These are phyloP conservation scores for Bujurquina vittata DNA, from an alignment of 2,113 vertebrate genomes.

Conservation along the genomic window DNA sequence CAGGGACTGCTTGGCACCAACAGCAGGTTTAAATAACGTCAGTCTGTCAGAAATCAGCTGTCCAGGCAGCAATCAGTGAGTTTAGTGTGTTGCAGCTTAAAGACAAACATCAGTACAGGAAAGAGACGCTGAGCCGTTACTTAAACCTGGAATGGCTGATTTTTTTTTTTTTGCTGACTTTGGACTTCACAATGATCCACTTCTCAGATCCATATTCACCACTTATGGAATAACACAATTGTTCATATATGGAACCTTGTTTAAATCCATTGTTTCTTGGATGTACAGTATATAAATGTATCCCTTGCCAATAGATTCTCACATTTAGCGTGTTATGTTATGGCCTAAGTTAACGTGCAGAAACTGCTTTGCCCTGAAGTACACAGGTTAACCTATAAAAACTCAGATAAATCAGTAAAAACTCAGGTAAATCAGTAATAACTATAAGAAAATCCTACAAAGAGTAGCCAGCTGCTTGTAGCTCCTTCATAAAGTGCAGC, in stretches of 20 bases:
- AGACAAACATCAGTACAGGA: too few relatives aligned
- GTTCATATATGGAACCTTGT: background rate
- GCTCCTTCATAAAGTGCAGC: background rate
- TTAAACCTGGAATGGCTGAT: too few relatives aligned
- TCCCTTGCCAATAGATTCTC: background rate
- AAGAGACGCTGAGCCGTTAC: background rate
- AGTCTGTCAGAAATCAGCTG: background rate
- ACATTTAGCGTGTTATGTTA: background rate
- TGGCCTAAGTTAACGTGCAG: background rate
- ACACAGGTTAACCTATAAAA: background rate
- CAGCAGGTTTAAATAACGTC: background rate
- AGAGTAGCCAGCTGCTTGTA: background rate
- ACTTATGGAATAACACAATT: background rate
- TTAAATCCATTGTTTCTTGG: background rate
- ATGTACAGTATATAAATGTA: background rate
- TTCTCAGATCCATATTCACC: background rate
- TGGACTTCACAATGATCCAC: too few relatives aligned
- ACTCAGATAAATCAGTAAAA: too few relatives aligned
- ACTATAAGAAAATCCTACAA: accelerated
- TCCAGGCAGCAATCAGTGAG: background rate
- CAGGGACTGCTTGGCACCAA: background rate
- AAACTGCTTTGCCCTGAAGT: accelerated
- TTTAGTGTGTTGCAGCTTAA: background rate
- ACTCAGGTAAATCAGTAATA: background rate
- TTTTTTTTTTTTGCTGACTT: too few relatives aligned